These are phyloP conservation scores for Drepanosiphum platanoidis DNA, from an alignment of 2,888 invertebrate genomes.

Conservation along the genomic window DNA sequence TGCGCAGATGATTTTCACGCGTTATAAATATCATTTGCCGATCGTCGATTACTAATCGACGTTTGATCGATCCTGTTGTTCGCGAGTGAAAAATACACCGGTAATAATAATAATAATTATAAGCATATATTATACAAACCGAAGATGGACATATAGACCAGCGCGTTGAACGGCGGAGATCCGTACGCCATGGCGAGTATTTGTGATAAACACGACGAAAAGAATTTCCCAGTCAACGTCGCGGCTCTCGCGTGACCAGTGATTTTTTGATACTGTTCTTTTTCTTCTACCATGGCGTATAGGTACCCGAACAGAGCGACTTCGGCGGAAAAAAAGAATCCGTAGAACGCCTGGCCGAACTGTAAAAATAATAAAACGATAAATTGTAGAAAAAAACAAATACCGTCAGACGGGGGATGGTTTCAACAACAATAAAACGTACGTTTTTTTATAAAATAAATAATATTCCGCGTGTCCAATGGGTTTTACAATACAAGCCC, in stretches of 20 bases:
- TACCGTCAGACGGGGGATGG: too few species aligned
- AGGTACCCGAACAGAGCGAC: constrained; percentile 94
- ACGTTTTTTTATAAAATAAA: too few species aligned
- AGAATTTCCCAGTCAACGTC: constrained; percentile 81
- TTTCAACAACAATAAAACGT: too few species aligned
- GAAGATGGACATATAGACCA: constrained; percentile 51
- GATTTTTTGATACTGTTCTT: constrained; percentile 78
- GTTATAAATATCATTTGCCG: not conserved
- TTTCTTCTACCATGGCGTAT: constrained; percentile 81
- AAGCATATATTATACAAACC: not conserved
- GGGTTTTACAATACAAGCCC: too few species aligned
- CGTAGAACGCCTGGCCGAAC: constrained; percentile 79
- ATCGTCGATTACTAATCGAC: not conserved
- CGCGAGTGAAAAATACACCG: not conserved
- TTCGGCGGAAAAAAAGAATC: constrained; percentile 87
- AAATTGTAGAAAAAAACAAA: too few species aligned
- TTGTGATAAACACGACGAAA: constrained; percentile 81
- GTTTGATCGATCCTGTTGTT: not conserved
- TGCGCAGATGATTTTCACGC: too few species aligned
- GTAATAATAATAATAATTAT: not conserved
- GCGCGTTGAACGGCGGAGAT: constrained; percentile 23
- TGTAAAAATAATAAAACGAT: too few species aligned
- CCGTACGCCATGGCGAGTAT: constrained; percentile 67
- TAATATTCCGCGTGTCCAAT: too few species aligned
- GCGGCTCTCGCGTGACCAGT: constrained; percentile 88